These are phyloP conservation scores for Bruchidius siliquastri DNA, from an alignment of 2,888 invertebrate species.

Conservation along the genomic window DNA sequence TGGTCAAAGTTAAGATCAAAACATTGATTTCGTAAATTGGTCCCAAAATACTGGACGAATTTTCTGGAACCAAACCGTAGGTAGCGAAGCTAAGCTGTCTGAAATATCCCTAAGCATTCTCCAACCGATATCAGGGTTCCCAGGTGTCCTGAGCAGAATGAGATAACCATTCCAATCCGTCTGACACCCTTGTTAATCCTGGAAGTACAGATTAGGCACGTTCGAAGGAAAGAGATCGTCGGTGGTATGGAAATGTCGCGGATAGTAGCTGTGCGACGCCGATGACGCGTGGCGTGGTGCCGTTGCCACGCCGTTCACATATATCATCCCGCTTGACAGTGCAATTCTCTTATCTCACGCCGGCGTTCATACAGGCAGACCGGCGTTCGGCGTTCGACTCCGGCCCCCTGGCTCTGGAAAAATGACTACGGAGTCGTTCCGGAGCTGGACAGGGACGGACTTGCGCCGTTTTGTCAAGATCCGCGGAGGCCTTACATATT, in stretches of 20 bases:
- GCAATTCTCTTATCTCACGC: slow-evolving; percentile 81
- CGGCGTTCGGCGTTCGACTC: background rate
- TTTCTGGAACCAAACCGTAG: too few species aligned
- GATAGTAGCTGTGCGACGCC: background rate
- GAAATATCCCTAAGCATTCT: background rate
- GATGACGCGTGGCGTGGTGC: background rate
- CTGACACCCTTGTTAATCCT: slow-evolving; percentile 50
- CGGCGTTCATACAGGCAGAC: slow-evolving; percentile 41
- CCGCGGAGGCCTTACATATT: too few species aligned
- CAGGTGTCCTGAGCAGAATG: background rate
- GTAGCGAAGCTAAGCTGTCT: background rate
- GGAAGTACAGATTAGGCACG: slow-evolving; percentile 58
- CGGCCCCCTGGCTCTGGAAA: background rate
- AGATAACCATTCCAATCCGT: background rate
- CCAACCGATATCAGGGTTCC: background rate
- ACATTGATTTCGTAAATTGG: too few species aligned
- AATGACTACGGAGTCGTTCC: background rate
- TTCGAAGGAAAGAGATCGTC: slow-evolving; percentile 48
- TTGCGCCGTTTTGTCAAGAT: background rate
- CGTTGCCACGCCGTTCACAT: slow-evolving; percentile 56
- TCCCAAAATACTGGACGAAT: too few species aligned
- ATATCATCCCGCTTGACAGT: slow-evolving; percentile 87
- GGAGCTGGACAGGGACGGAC: background rate
- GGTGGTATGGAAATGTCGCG: slow-evolving; percentile 73
- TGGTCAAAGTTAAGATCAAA: too few species aligned